A percentile compares a stretch with the other conserved stretches of the same genome.
Conservation (phyloP, 1,140 invertebrate genomes). For the Chlorops oryzae region DNA sequence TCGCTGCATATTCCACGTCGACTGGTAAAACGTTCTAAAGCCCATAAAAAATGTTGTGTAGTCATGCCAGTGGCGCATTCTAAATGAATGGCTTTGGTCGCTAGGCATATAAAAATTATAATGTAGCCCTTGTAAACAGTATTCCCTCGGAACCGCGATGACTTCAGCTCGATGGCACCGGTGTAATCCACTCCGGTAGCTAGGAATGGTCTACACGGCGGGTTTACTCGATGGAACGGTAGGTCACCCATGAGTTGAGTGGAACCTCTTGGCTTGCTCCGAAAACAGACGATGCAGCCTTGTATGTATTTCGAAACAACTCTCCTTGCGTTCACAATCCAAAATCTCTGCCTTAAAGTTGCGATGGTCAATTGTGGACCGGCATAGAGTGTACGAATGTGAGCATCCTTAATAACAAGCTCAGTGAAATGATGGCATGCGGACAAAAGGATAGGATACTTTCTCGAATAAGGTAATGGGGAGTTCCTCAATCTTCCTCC, state of each 20-base stretch:
- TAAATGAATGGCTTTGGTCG: slow-evolving; percentile 24
- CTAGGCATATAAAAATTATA: slow-evolving; percentile 20
- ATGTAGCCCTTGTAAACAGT: slow-evolving; percentile 24
- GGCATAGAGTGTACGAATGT: too few relatives aligned
- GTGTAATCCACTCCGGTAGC: slow-evolving; percentile 28
- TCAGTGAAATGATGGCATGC: too few relatives aligned
- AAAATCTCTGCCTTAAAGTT: too few relatives aligned
- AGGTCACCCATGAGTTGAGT: neutral
- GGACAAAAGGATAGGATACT: too few relatives aligned
- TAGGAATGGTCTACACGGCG: slow-evolving; percentile 26
- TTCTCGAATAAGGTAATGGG: too few relatives aligned
- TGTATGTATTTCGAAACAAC: too few relatives aligned
- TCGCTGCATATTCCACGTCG: slow-evolving; percentile 17
- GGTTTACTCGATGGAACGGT: slow-evolving; percentile 16
- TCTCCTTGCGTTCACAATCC: too few relatives aligned
- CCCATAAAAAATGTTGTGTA: slow-evolving; percentile 29
- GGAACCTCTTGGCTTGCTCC: too few relatives aligned
- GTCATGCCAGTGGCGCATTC: slow-evolving; percentile 23
- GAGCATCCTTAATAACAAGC: too few relatives aligned
- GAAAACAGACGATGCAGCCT: too few relatives aligned
- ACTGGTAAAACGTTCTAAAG: slow-evolving; percentile 32
- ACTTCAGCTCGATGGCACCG: slow-evolving; percentile 18
- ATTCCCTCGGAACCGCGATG: slow-evolving; percentile 16
- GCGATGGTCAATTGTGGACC: too few relatives aligned
- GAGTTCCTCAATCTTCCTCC: too few relatives aligned